Evolutionary conservation across 2,113 vertebrate species (phyloP).

Genomic region (Haemorhous mexicanus): DNA sequence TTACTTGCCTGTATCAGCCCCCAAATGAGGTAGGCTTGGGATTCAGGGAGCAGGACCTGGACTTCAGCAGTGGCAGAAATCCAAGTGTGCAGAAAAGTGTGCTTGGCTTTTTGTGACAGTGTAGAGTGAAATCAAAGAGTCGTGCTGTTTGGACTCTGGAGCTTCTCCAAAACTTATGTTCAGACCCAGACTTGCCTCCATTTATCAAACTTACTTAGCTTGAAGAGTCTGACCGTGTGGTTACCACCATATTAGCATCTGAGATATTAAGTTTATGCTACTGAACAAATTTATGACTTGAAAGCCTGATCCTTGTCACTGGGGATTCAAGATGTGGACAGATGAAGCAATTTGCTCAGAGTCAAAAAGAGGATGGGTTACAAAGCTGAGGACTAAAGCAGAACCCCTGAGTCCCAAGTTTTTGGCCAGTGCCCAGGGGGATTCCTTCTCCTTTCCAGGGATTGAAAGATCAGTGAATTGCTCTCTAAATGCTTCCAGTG

Average conservation of each 20-base stretch:
- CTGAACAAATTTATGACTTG: conserved; percentile 45
- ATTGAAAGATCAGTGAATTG: not conserved
- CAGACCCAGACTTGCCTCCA: not conserved
- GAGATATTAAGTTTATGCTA: conserved; percentile 35
- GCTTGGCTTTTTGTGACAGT: not conserved
- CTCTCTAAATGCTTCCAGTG: conserved; percentile 6
- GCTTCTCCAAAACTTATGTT: conserved; percentile 18
- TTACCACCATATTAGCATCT: conserved; percentile 15
- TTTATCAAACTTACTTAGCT: conserved; percentile 31
- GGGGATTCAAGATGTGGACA: not conserved
- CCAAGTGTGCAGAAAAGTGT: not conserved
- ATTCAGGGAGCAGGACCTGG: not conserved
- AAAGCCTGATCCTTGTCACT: conserved; percentile 27
- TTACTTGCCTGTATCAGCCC: not conserved
- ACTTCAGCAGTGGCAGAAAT: not conserved
- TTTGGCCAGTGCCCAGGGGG: not conserved
- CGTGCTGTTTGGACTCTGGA: not conserved
- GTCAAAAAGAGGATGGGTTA: not conserved
- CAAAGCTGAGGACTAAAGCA: not conserved
- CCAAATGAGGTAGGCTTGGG: not conserved
- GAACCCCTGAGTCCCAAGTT: not conserved
- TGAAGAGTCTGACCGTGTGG: not conserved
- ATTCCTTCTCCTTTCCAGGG: not conserved
- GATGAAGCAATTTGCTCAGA: conserved; percentile 19
- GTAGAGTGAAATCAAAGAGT: conserved; percentile 4